Conservation (phyloP, 2,888 invertebrate genomes). For the Tetheella fluctuosa region DNA sequence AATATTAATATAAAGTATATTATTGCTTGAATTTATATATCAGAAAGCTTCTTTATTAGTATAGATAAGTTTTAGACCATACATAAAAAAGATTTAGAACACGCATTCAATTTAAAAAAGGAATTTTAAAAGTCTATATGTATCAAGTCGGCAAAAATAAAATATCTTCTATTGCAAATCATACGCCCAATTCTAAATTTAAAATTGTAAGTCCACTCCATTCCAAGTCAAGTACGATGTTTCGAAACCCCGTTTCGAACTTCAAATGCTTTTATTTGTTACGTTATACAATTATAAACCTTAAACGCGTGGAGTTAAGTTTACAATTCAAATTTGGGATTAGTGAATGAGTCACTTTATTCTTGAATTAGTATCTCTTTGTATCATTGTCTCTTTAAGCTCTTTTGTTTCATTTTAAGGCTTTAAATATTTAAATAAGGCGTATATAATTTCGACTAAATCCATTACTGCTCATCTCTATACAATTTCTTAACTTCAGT, state of each 20-base stretch:
- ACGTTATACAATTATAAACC: background rate
- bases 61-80: background rate
- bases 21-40: background rate
- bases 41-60: no score
- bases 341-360: constrained; percentile 1
- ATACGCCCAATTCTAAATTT: background rate
- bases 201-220: constrained; percentile 22
- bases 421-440: background rate
- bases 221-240: constrained; percentile 24
- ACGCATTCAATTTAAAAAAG: background rate
- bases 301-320: background rate
- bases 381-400: background rate
- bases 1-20: background rate
- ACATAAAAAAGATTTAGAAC: background rate
- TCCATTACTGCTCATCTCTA: background rate
- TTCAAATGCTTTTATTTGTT: constrained; percentile 9
- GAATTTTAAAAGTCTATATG: background rate
- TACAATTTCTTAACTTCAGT: background rate
- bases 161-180: background rate
- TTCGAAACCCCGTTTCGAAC: constrained; percentile 26
- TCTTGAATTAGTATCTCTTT: background rate
- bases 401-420: constrained; percentile 7
- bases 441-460: background rate
- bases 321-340: background rate
- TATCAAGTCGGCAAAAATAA: background rate